Evolutionary conservation across 2,888 invertebrate genomes (phyloP), one percentile per base, ranked within the genome.

Genomic region (Tipula unca): DNA sequence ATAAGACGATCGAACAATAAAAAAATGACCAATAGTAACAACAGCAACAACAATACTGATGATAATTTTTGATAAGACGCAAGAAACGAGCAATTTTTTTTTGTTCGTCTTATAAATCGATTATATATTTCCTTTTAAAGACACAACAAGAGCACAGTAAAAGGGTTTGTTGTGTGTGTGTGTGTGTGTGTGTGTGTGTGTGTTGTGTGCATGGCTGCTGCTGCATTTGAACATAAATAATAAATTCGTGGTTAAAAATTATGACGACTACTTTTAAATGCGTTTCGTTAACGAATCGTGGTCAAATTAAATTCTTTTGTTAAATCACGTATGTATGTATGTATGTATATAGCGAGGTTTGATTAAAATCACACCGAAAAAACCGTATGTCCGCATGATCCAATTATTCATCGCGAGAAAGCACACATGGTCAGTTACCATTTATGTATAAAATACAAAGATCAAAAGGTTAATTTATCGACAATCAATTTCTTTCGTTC

Each of bases 391-490:
- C 25, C 10, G 69, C 69, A 69, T 69, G 69, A 69, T 69, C 69
- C 69, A 69, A 69, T 69, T 69, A 69, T 25, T 25, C 20, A 25
- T 10, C 25, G 20, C 69, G 69, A 25, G 69, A 69, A 48, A 48
- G 48, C 48, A 48, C 48, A 48, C 48, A 25, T 69, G 69, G 69
- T 69, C 69, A 69, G 25, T 69, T 69, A 69, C 48, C 3, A n/a
- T 25, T 6, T 10, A 6, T 69, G 20, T 25, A 69, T 10, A 69
- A 69, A 69, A 69, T 69, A 25, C 13, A 69, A 69, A 69, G 69
- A 69, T 69, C 69, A 69, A 69, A 69, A 69, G 69, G 69, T 69
- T 69, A 69, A 69, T 69, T 69, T 69, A 69, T 69, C 69, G 69
- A 69, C 69, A 69, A 69, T 69, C 69, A 69, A 69, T 69, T 69